These are phyloP conservation scores for Lophura nycthemera DNA, from an alignment of 2,113 vertebrate species.

Conservation along the genomic window DNA sequence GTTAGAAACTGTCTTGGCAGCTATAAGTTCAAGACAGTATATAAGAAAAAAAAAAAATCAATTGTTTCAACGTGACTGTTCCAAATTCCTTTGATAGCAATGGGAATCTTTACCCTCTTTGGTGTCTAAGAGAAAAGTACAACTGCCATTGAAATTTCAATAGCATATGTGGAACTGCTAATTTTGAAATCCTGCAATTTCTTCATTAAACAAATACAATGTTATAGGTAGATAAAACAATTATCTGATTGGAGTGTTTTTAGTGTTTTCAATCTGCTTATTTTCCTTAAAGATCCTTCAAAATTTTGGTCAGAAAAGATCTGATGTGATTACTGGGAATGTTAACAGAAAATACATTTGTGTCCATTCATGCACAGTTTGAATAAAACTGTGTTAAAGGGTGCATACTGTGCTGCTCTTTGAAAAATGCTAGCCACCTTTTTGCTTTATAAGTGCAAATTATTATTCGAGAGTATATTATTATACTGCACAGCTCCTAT, in stretches of 20 bases:
- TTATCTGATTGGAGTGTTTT: slow-evolving; percentile 15
- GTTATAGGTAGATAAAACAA: not conserved
- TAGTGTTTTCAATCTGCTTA: not conserved
- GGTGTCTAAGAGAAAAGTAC: not conserved
- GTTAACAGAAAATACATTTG: not conserved
- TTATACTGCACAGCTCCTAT: slow-evolving; percentile 17
- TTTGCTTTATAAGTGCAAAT: slow-evolving; percentile 19
- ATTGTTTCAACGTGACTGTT: not conserved
- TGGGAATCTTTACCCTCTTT: not conserved
- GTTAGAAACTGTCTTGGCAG: not conserved
- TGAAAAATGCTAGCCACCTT: slow-evolving; percentile 36
- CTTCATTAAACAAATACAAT: not conserved
- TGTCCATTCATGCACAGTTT: not conserved
- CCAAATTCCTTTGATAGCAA: not conserved
- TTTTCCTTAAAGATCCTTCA: not conserved
- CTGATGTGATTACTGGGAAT: not conserved
- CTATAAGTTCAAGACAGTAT: not conserved
- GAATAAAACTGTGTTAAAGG: not conserved
- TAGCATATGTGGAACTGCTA: not conserved
- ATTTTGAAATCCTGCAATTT: not conserved
- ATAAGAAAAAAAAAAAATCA: not conserved
- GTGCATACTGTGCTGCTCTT: slow-evolving; percentile 22
- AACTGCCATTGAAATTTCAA: not conserved
- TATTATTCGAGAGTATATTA: slow-evolving; percentile 32
- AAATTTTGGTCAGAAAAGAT: not conserved